Conservation (phyloP, 2,797 vertebrate species). For the Leuciscus waleckii region DNA sequence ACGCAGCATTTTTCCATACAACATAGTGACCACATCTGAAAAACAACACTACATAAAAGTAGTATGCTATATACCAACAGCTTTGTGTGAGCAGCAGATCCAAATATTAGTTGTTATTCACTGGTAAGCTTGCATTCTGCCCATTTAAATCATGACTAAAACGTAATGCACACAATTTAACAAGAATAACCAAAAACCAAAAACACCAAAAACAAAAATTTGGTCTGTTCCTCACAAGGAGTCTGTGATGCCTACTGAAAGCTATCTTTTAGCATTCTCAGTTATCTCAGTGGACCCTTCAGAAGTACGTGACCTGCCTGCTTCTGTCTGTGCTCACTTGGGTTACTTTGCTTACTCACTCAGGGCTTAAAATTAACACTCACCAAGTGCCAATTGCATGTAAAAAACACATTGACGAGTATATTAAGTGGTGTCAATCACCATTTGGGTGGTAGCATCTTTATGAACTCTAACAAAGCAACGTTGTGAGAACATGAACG, state of each 20-base stretch:
- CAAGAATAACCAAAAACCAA: not conserved
- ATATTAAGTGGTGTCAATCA: too few relatives aligned
- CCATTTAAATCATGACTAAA: not conserved
- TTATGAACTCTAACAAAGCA: not conserved
- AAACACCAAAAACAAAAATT: too few relatives aligned
- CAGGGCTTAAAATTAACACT: too few relatives aligned
- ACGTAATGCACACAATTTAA: not conserved
- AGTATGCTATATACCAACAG: not conserved
- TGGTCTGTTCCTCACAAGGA: too few relatives aligned
- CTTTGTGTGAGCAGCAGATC: not conserved
- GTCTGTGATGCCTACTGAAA: too few relatives aligned
- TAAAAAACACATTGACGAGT: too few relatives aligned
- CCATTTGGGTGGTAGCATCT: too few relatives aligned
- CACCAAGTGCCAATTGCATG: too few relatives aligned
- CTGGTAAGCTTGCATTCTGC: not conserved
- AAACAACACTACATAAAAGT: not conserved
- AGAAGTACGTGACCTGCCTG: not conserved
- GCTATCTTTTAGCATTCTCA: not conserved
- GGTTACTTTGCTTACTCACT: too few relatives aligned
- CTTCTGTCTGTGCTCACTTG: not conserved
- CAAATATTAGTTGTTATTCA: not conserved
- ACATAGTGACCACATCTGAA: not conserved
- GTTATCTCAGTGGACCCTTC: not conserved
- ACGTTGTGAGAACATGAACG: too few relatives aligned
- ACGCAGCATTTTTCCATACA: not conserved